phyloP scores from a whole-genome alignment of 2,888 invertebrate species.

The Phengaris alcon region DNA sequence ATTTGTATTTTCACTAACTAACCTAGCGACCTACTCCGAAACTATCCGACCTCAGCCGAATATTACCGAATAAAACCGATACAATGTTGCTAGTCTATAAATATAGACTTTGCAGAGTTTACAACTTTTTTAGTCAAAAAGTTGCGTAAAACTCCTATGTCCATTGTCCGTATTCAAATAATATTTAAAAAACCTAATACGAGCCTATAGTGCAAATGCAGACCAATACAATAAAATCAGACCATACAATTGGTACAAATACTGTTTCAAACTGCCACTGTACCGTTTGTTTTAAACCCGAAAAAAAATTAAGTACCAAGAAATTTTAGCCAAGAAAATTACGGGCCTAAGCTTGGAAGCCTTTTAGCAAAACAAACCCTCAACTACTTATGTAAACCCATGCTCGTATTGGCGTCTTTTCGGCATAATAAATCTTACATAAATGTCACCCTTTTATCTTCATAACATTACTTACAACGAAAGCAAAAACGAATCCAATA shows the following conservation, averaged over 20 bases:
- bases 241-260: too few relatives aligned
- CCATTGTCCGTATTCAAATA: too few relatives aligned
- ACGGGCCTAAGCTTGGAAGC: neutral
- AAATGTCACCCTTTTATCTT: conserved; percentile 12
- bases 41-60: conserved; percentile 31
- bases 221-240: too few relatives aligned
- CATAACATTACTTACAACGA: conserved; percentile 9
- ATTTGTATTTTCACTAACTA: conserved; percentile 15
- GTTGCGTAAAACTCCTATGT: neutral
- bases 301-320: too few relatives aligned
- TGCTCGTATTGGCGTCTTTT: conserved; percentile 5
- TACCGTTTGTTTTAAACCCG: neutral
- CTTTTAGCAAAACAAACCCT: neutral
- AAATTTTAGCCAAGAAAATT: neutral
- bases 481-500: conserved; percentile 11
- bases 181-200: too few relatives aligned
- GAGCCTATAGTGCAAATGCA: too few relatives aligned
- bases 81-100: conserved; percentile 28
- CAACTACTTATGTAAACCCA: neutral
- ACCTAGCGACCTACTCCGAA: conserved; percentile 30
- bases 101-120: neutral
- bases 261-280: too few relatives aligned
- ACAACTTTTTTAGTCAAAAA: neutral
- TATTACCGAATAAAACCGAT: conserved; percentile 34
- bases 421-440: conserved; percentile 1